Percentiles rank a stretch among this genome's conserved stretches.
Evolutionary conservation across 1,140 invertebrate species (phyloP).

Genomic region (Zaprionus ghesquierei): DNA sequence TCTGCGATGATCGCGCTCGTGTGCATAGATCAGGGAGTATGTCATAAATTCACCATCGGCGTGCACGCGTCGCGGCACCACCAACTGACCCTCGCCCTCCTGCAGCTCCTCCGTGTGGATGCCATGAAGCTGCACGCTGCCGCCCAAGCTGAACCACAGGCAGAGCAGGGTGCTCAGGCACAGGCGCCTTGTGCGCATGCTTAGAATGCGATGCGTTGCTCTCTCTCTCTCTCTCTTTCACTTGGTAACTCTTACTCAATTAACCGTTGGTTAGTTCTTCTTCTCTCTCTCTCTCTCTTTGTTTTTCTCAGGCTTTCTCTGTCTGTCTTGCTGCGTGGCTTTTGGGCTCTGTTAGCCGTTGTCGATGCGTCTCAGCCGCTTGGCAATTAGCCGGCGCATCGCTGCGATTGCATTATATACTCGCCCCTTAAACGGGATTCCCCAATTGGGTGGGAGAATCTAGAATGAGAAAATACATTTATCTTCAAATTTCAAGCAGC

Average conservation of each 20-base stretch:
- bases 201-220: background rate
- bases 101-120: constrained; percentile 83
- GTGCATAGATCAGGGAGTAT: constrained; percentile 84
- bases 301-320: background rate
- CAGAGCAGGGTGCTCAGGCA: constrained; percentile 41
- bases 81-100: constrained; percentile 84
- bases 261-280: background rate
- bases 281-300: background rate
- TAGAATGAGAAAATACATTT: background rate
- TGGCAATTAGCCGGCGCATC: constrained; percentile 52
- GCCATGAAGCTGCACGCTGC: constrained; percentile 65
- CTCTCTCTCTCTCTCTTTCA: background rate
- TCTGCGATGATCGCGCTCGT: constrained; percentile 71
- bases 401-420: constrained; percentile 61
- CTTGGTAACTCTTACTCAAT: background rate
- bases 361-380: constrained; percentile 68
- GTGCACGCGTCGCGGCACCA: constrained; percentile 85
- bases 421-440: constrained; percentile 11
- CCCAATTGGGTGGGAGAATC: constrained; percentile 1
- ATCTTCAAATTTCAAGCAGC: background rate
- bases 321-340: background rate
- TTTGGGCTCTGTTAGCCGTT: constrained; percentile 57
- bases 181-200: constrained; percentile 15
- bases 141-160: constrained; percentile 39
- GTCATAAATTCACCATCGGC: constrained; percentile 84